Base-by-base conservation (phyloP, 2,797 vertebrate genomes). In the Catharus ustulatus region DNA sequence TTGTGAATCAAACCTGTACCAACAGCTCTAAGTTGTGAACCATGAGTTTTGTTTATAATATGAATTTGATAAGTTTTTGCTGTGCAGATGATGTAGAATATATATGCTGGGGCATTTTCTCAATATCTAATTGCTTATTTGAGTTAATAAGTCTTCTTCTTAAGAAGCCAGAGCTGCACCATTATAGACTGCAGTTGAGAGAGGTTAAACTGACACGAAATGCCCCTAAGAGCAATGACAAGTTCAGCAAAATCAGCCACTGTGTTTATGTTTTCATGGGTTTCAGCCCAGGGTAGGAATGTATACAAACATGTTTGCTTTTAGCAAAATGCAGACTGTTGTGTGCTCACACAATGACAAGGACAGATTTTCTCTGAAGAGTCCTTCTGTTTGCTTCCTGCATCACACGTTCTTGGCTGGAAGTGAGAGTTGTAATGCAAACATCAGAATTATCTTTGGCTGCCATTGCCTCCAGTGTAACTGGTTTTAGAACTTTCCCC, bases 371-470 rank as follows among this genome's bases (percentile, higher is more conserved):
- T 27, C n/a, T 51, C 58, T 80, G 3, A 84, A 78, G 64, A 62
- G 64, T 45, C 52, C 34, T 58, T 62, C 6, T 24, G 18, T 73
- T 85, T 63, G 23, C 61, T 90, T 84, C 61, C 68, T 81, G 29
- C 34, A 15, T 62, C 10, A 2, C 30, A 17, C 57, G 3, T 64
- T 29, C 55, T 80, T 93, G 66, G 36, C 72, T 78, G 30, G 29
- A 66, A 85, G 45, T 19, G 54, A 52, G 13, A 73, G 49, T 34
- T 89, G 15, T 32, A 58, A 40, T 36, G 29, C 43, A 13, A 92
- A 64, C 68, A 52, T 32, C 45, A 87, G 36, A 54, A 29, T 94
- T 95, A 74, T 90, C 91, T 92, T 71, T 86, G 80, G 42, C 82
- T 89, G 55, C 79, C 76, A 20, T 23, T 88, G 63, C 69, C 9